Evolutionary conservation across 2,797 vertebrate genomes (phyloP).

Genomic region (Malacoctenus gilli): DNA sequence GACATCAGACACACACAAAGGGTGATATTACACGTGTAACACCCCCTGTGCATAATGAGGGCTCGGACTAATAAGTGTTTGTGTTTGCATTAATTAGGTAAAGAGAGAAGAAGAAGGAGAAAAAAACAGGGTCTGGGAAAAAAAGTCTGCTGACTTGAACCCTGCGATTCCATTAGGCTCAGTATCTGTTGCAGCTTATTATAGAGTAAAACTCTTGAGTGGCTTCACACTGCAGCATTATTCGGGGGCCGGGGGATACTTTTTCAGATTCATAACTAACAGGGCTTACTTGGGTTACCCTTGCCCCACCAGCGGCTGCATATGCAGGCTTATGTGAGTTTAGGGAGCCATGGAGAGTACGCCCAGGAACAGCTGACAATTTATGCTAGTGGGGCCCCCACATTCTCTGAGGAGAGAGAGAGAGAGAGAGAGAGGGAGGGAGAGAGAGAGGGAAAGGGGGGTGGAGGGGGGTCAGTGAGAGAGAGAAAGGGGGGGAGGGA

Average conservation of each 20-base stretch:
- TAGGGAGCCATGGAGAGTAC: slow-evolving; percentile 76
- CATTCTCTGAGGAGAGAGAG: slow-evolving; percentile 74
- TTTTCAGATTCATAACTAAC: slow-evolving; percentile 70
- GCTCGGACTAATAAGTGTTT: not conserved
- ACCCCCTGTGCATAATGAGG: not conserved
- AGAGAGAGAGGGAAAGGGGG: slow-evolving; percentile 6
- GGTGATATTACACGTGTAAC: not conserved
- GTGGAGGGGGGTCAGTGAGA: too few relatives aligned
- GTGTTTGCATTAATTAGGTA: slow-evolving; percentile 26
- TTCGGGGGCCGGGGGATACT: slow-evolving; percentile 61
- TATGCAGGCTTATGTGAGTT: slow-evolving; percentile 76
- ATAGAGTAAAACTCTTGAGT: slow-evolving; percentile 46
- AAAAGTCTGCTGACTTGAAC: slow-evolving; percentile 15
- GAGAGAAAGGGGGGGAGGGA: not conserved
- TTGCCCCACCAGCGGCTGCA: slow-evolving; percentile 67
- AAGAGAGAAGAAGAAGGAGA: too few relatives aligned
- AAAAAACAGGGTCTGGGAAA: not conserved
- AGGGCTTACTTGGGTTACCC: slow-evolving; percentile 75
- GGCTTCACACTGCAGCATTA: slow-evolving; percentile 60
- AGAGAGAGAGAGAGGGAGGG: slow-evolving; percentile 6
- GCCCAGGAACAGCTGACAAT: slow-evolving; percentile 83
- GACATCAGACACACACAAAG: not conserved
- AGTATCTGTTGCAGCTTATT: slow-evolving; percentile 56
- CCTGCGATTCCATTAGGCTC: slow-evolving; percentile 38
- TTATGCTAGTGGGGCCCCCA: slow-evolving; percentile 81